Percentiles rank a stretch among this genome's conserved stretches.
phyloP scores from a whole-genome alignment of 1,140 invertebrate genomes.

The Neodiprion fabricii region DNA sequence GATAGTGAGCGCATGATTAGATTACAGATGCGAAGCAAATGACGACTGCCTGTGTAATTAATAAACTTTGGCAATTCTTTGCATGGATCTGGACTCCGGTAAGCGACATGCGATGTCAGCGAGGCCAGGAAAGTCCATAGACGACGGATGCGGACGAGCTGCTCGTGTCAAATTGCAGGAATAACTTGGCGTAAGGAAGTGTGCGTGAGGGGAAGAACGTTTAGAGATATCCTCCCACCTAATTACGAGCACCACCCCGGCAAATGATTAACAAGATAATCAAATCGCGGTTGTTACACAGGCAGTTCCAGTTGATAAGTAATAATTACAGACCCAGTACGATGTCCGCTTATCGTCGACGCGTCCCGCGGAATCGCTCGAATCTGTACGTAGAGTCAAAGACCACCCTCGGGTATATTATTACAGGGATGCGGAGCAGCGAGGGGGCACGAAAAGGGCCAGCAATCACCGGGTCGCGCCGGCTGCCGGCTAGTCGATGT shows the following conservation, averaged over 20 bases:
- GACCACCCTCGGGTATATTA: not conserved
- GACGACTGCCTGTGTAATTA: too few relatives aligned
- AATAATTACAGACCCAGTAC: not conserved
- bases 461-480: conserved; percentile 3
- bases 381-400: too few relatives aligned
- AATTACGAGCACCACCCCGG: not conserved
- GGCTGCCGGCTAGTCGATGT: conserved; percentile 27
- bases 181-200: too few relatives aligned
- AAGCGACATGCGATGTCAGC: too few relatives aligned
- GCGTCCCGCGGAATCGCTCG: too few relatives aligned
- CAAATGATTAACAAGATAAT: conserved; percentile 1
- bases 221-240: not conserved
- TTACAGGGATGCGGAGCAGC: conserved; percentile 14
- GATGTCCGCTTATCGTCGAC: not conserved
- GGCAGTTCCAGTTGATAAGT: too few relatives aligned
- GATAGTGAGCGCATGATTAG: not conserved
- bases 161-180: too few relatives aligned
- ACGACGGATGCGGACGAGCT: too few relatives aligned
- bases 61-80: too few relatives aligned
- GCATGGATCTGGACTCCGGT: too few relatives aligned
- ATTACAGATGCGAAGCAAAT: not conserved
- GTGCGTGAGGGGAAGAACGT: not conserved
- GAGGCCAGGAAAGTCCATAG: too few relatives aligned
- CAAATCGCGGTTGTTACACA: not conserved
- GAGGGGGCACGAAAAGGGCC: not conserved